These are phyloP conservation scores for Spondyliosoma cantharus DNA, from an alignment of 2,797 vertebrate species.

Conservation along the genomic window DNA sequence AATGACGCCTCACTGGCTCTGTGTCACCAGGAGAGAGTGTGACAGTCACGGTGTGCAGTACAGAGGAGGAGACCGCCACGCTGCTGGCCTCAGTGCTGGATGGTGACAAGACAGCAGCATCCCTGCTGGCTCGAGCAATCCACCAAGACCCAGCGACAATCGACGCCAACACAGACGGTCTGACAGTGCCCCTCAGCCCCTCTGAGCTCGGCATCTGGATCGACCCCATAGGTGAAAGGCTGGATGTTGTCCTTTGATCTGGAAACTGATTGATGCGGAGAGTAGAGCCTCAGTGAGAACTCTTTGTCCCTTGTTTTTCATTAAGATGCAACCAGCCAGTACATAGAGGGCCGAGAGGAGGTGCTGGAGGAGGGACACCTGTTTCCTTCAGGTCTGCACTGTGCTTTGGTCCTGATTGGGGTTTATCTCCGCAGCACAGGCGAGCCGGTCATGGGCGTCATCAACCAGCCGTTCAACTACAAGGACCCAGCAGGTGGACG, in stretches of 20 bases:
- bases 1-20: constrained; percentile 9
- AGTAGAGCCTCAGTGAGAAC: background rate
- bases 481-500: constrained; percentile 78
- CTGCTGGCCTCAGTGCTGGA: constrained; percentile 84
- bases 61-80: constrained; percentile 76
- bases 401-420: constrained; percentile 90
- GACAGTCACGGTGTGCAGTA: constrained; percentile 80
- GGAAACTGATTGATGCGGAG: background rate
- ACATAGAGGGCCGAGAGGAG: constrained; percentile 88
- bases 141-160: constrained; percentile 80
- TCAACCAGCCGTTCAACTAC: constrained; percentile 90
- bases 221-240: constrained; percentile 84
- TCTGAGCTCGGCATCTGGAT: constrained; percentile 86
- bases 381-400: constrained; percentile 89
- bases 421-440: constrained; percentile 87
- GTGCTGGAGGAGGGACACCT: constrained; percentile 81
- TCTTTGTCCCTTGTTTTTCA: constrained; percentile 24
- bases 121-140: constrained; percentile 82
- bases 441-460: constrained; percentile 90
- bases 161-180: constrained; percentile 65
- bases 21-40: constrained; percentile 82
- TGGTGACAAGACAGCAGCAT: constrained; percentile 73
- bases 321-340: constrained; percentile 91
- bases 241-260: background rate
- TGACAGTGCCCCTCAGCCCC: constrained; percentile 76